Conservation (phyloP, 2,113 vertebrate genomes). For the Piaya cayana region DNA sequence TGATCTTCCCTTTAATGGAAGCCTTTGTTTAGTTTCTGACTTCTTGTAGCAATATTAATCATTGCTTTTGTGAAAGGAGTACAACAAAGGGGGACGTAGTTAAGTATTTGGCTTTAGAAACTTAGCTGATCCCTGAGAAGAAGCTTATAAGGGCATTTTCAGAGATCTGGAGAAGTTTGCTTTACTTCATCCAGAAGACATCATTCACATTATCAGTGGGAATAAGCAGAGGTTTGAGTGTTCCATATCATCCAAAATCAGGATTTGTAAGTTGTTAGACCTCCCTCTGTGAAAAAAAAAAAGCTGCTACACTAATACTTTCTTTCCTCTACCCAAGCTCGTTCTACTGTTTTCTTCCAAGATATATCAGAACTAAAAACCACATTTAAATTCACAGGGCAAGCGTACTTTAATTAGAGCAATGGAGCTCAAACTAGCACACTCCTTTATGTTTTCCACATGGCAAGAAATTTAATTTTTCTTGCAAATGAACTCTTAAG, state of each 20-base stretch:
- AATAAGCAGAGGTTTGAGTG: neutral
- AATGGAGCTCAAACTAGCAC: neutral
- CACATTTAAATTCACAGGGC: slow-evolving; percentile 9
- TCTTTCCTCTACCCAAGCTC: neutral
- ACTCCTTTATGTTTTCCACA: slow-evolving; percentile 13
- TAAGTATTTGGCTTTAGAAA: neutral
- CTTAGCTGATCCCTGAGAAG: neutral
- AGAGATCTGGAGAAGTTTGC: neutral
- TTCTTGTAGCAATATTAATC: neutral
- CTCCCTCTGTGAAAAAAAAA: neutral
- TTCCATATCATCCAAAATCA: rapidly evolving
- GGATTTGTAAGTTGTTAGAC: neutral
- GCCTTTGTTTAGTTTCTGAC: neutral
- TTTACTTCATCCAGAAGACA: neutral
- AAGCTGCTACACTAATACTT: neutral
- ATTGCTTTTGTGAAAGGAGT: neutral
- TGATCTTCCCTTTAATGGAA: neutral
- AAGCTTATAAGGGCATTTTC: neutral
- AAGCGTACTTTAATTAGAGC: slow-evolving; percentile 19
- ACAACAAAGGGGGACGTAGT: neutral
- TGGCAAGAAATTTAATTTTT: slow-evolving; percentile 6
- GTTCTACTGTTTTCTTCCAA: neutral
- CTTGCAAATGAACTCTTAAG: slow-evolving; percentile 21
- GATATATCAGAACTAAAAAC: neutral
- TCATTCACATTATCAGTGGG: neutral